A percentile compares a stretch with the other conserved stretches of the same genome.
Evolutionary conservation across 1,140 invertebrate genomes (phyloP).

Genomic region (Pinna nobilis): DNA sequence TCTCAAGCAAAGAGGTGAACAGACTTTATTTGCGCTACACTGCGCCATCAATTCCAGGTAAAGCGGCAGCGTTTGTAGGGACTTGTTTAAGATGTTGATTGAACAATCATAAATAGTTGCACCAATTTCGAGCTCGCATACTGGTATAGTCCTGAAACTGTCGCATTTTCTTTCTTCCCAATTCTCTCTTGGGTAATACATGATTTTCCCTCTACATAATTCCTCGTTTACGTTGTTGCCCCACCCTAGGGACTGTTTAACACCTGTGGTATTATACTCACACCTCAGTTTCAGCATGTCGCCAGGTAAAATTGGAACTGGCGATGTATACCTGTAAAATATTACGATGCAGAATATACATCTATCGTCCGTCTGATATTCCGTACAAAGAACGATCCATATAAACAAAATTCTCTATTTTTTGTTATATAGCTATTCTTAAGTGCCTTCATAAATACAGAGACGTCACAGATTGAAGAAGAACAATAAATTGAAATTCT

Average conservation of each 20-base stretch:
- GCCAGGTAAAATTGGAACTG: conserved; percentile 30
- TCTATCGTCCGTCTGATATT: background rate
- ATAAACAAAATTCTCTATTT: background rate
- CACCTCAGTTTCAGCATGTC: conserved; percentile 37
- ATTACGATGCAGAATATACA: background rate
- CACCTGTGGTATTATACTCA: conserved; percentile 26
- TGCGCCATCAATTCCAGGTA: conserved; percentile 2
- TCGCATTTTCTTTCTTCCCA: conserved; percentile 32
- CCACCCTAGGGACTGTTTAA: conserved; percentile 5
- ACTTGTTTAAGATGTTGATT: conserved; percentile 12
- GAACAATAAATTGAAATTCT: too few relatives aligned
- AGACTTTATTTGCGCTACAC: conserved; percentile 8
- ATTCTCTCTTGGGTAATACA: conserved; percentile 38
- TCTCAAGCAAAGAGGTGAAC: conserved; percentile 15
- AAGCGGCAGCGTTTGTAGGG: background rate
- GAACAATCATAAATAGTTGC: conserved; percentile 20
- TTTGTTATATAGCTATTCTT: background rate
- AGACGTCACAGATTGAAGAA: too few relatives aligned
- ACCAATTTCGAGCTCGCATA: conserved; percentile 29
- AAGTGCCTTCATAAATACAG: background rate
- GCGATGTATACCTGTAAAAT: conserved; percentile 21
- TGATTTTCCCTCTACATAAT: conserved; percentile 27
- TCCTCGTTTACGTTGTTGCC: conserved; percentile 13
- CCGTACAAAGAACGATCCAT: background rate
- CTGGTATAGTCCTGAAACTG: conserved; percentile 26